Evolutionary conservation across 1,140 invertebrate species (phyloP), one percentile per base, ranked within the genome.

Genomic region (Lasioglossum baleicum): DNA sequence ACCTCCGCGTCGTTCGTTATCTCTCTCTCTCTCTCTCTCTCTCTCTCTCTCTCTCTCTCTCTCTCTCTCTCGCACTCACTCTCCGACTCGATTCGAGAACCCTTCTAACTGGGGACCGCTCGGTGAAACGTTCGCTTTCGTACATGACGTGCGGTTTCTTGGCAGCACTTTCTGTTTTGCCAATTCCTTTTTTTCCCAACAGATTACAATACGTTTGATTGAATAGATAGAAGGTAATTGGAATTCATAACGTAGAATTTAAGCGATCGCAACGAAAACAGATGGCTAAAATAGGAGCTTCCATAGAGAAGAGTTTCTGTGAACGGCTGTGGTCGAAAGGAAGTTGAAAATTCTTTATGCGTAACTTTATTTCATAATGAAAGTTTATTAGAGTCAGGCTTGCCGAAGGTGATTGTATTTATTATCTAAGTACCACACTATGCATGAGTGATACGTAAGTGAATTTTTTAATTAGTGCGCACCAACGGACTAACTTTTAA

Each of bases 111-210:
- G 22, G 6, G 60, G 60, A 63, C 31, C n/a, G 60, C 31, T 63
- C 60, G 60, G 60, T 63, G 60, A 35, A 63, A 63, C 60, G 60
- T 63, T 63, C 60, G 60, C 60, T 15, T 63, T 63, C 60, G 60
- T 35, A 15, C n/a, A 4, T 13, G 2, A 31, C 4, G 3, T 26
- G 26, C 22, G 26, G 26, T 63, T 63, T 31, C 13, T 31, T 63
- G 11, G 26, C 60, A 63, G 13, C 22, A 11, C 22, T 26, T 22
- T 7, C 26, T 61, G 11, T 15, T 15, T 31, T 31, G 22, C 2
- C 26, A 10, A 13, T 61, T 31, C 31, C 15, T 11, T 8, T 8
- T 44, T 44, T 44, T 44, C 11, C 1, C 44, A 26, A 26, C 26
- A 26, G 26, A 26, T 26, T 44, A 44, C 6, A 44, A 10, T 44